Evolutionary conservation across 1,140 invertebrate genomes (phyloP).

Genomic region (Latrodectus geometricus): DNA sequence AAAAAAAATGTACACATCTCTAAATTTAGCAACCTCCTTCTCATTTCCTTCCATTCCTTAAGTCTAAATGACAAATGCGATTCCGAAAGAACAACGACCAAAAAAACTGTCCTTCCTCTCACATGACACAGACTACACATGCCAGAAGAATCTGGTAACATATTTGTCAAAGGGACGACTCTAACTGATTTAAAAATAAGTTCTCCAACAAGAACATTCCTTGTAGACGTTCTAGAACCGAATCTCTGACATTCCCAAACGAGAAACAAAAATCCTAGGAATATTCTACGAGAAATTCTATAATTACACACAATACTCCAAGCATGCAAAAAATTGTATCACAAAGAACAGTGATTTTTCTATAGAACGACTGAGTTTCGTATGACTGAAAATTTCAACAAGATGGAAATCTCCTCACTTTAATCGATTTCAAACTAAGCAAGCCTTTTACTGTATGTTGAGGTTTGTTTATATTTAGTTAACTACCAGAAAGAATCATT

Average conservation of each 20-base stretch:
- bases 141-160: slow-evolving; percentile 23
- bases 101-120: not conserved
- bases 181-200: slow-evolving; percentile 47
- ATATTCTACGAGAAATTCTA: too few relatives aligned
- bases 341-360: too few relatives aligned
- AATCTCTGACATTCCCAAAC: not conserved
- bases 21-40: slow-evolving; percentile 51
- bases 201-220: slow-evolving; percentile 35
- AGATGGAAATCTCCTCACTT: too few relatives aligned
- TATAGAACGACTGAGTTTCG: too few relatives aligned
- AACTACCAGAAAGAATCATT: too few relatives aligned
- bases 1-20: not conserved
- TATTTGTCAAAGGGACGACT: slow-evolving; percentile 29
- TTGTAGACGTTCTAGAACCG: not conserved
- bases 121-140: slow-evolving; percentile 22
- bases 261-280: not conserved
- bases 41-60: slow-evolving; percentile 1
- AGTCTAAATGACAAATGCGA: slow-evolving; percentile 14
- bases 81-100: not conserved
- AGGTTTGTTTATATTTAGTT: too few relatives aligned
- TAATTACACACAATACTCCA: too few relatives aligned
- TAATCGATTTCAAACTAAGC: too few relatives aligned
- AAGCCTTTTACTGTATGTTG: too few relatives aligned
- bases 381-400: too few relatives aligned
- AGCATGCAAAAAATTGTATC: too few relatives aligned